Evolutionary conservation across 2,888 invertebrate species (phyloP), one percentile per base, ranked within the genome.

Genomic region (Encarsia formosa): DNA sequence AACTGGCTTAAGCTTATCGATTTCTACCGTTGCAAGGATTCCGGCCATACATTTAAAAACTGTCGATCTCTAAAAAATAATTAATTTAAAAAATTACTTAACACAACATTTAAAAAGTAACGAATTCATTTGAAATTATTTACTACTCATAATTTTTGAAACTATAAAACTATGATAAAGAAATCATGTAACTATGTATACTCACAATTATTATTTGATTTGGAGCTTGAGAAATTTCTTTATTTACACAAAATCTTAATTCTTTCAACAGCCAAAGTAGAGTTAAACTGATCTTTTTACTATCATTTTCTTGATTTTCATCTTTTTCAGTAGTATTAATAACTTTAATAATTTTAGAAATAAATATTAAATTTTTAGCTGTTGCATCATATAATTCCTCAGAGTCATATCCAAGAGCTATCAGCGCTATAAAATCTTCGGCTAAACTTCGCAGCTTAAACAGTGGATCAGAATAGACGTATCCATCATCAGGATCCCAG

Each of bases 11-110:
- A 92, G 68, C 22, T 80, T 77, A 3, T 82, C 80, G 2, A 74
- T 65, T 8, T 82, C 81, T 20, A 92, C 69, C 1, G 84, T 80
- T 18, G 85, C 79, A 9, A 84, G 77, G 1, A 92, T 69, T 13
- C 88, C 91, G 19, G 87, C 87, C 63, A 90, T 83, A 81, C 88
- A 91, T 61, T 90, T 88, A 65, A 93, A 92, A 39, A 89, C 82
- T 63, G 87, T 82, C 29, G 80, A 82, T 60, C 94, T 80, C 89
- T 91, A 73, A 2, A 78, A 76, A 54, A 46, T 58, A 55, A 61
- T 4, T 2, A 38, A 26, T 24, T 18, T 38, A 18, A n/a, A n/a
- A n/a, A n/a, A n/a, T n/a, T n/a, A n/a, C n/a, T n/a, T n/a, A n/a
- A n/a, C 26, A 26, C 26, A 11, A 26, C 6, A 26, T 26, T 26